Percentiles rank a stretch among this genome's conserved stretches.
phyloP scores from a whole-genome alignment of 2,797 vertebrate genomes.

The Scleropages formosus region DNA sequence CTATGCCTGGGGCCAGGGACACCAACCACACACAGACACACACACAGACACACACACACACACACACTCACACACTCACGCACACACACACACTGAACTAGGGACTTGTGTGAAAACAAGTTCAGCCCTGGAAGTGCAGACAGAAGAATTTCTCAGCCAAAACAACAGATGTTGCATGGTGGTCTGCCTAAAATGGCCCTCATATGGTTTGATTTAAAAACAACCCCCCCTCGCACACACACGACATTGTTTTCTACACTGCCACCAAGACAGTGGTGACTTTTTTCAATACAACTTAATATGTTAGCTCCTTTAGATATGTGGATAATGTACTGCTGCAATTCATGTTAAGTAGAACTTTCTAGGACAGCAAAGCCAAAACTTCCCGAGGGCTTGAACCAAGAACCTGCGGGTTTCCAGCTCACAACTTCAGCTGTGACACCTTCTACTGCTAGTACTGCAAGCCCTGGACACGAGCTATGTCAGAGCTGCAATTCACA shows the following conservation, averaged over 20 bases:
- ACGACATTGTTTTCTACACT: too few species aligned
- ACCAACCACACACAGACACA: slow-evolving; percentile 8
- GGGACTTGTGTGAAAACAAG: not conserved
- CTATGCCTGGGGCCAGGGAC: not conserved
- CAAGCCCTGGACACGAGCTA: not conserved
- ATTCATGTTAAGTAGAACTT: not conserved
- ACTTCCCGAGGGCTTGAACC: not conserved
- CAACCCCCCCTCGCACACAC: not conserved
- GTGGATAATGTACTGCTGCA: not conserved
- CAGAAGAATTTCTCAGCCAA: too few species aligned
- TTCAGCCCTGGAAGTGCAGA: not conserved
- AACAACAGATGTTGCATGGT: not conserved
- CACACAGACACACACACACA: too few species aligned
- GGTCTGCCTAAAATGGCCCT: not conserved
- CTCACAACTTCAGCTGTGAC: too few species aligned
- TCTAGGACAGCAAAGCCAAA: not conserved
- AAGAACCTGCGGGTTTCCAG: not conserved
- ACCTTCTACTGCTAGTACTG: too few species aligned
- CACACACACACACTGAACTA: too few species aligned
- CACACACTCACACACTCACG: too few species aligned
- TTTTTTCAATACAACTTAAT: too few species aligned
- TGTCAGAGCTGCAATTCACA: not conserved
- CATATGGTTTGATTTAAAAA: not conserved
- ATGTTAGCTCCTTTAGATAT: not conserved
- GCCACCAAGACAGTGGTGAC: too few species aligned